Conservation (phyloP, 2,797 vertebrate species). For the Alectoris magna region DNA sequence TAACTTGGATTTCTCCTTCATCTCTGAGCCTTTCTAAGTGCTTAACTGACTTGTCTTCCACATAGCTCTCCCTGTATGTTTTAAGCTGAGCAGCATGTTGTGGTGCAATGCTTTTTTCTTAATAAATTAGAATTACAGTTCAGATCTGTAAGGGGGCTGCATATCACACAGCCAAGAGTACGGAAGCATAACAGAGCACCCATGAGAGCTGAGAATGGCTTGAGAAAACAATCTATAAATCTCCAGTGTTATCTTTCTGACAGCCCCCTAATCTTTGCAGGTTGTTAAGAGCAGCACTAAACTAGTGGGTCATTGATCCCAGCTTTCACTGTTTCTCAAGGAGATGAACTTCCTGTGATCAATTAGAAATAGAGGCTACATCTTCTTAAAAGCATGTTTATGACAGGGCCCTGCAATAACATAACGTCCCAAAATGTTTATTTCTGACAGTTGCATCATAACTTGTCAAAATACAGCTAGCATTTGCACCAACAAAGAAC, state of each 20-base stretch:
- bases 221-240: constrained; percentile 43
- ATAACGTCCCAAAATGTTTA: not conserved
- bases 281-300: constrained; percentile 49
- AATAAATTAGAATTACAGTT: not conserved
- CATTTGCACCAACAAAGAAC: not conserved
- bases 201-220: constrained; percentile 28
- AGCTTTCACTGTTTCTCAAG: not conserved
- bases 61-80: not conserved
- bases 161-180: not conserved
- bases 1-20: not conserved
- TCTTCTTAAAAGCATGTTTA: constrained; percentile 49
- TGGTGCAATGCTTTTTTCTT: constrained; percentile 1
- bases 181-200: constrained; percentile 22
- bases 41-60: not conserved
- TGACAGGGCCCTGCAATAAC: not conserved
- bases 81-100: not conserved
- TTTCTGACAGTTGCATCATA: not conserved
- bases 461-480: not conserved
- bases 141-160: constrained; percentile 4
- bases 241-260: constrained; percentile 46
- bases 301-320: constrained; percentile 49
- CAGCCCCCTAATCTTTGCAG: constrained; percentile 50
- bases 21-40: not conserved
- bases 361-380: constrained; percentile 50
- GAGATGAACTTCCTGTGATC: constrained; percentile 42